A percentile compares a stretch with the other conserved stretches of the same genome.
Evolutionary conservation across 1,140 invertebrate species (phyloP).

Genomic region (Bactericera cockerelli): DNA sequence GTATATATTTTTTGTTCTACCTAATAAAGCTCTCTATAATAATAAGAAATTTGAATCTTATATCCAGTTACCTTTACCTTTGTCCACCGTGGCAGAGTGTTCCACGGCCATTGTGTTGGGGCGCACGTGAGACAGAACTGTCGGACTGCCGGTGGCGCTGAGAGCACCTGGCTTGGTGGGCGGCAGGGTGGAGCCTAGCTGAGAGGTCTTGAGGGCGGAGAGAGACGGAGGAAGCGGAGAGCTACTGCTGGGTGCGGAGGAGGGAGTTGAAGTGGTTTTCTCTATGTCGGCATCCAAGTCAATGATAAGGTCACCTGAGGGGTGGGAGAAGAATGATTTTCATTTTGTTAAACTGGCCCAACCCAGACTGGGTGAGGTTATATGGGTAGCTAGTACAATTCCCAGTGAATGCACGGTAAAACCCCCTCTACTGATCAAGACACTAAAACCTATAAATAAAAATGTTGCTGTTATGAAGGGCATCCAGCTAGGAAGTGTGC

Average conservation of each 20-base stretch:
- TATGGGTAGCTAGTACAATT: no score
- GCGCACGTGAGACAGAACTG: constrained; percentile 21
- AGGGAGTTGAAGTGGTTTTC: constrained; percentile 34
- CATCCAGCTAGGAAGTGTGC: no score
- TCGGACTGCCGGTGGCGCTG: constrained; percentile 24
- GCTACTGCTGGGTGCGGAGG: background rate
- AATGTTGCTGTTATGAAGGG: no score
- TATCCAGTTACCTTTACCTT: constrained; percentile 32
- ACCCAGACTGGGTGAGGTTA: no score
- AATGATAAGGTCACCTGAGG: constrained; percentile 64
- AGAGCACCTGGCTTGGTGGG: constrained; percentile 23
- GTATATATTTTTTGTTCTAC: no score
- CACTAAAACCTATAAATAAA: no score
- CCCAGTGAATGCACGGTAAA: no score
- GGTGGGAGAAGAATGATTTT: background rate
- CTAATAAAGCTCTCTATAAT: no score
- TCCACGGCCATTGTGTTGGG: constrained; percentile 55
- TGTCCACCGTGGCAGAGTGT: constrained; percentile 79
- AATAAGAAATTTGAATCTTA: no score
- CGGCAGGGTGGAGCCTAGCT: constrained; percentile 22
- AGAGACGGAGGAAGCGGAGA: background rate
- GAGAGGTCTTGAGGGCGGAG: background rate
- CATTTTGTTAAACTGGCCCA: no score
- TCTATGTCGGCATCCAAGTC: constrained; percentile 93
- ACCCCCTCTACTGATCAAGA: no score